phyloP scores from a whole-genome alignment of 2,797 vertebrate genomes.

The Acanthurus leucopareius region DNA sequence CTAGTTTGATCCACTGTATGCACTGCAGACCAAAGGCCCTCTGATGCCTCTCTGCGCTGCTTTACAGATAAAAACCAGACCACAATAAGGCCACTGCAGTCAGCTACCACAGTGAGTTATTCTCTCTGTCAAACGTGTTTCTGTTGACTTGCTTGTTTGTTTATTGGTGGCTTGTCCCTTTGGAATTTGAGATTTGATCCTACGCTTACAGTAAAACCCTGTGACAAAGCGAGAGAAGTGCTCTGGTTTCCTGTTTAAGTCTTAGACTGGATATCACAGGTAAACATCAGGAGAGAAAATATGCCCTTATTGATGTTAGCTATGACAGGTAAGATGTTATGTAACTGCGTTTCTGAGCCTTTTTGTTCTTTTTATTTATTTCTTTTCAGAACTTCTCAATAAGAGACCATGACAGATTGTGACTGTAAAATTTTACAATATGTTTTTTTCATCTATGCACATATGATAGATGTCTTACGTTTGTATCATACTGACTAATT shows the following conservation, averaged over 20 bases:
- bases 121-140: conserved; percentile 75
- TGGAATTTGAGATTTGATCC: conserved; percentile 65
- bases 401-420: not conserved
- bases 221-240: conserved; percentile 27
- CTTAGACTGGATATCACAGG: conserved; percentile 35
- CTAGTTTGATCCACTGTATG: conserved; percentile 53
- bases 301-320: not conserved
- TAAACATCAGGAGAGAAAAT: conserved; percentile 27
- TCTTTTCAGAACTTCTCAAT: conserved; percentile 5
- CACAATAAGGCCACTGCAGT: conserved; percentile 61
- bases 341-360: not conserved
- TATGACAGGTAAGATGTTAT: conserved; percentile 1
- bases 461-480: conserved; percentile 6
- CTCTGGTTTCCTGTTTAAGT: conserved; percentile 31
- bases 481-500: conserved; percentile 16
- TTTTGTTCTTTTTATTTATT: not conserved
- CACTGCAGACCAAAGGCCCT: conserved; percentile 53
- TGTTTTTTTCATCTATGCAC: conserved; percentile 16
- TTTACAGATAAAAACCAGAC: conserved; percentile 78
- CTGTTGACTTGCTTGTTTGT: conserved; percentile 75
- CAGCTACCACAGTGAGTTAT: conserved; percentile 70
- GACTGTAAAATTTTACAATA: conserved; percentile 1
- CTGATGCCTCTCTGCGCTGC: conserved; percentile 67
- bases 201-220: conserved; percentile 60
- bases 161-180: conserved; percentile 66